Base-by-base conservation (phyloP, 2,797 vertebrate genomes). In the Manis crassicaudata region DNA sequence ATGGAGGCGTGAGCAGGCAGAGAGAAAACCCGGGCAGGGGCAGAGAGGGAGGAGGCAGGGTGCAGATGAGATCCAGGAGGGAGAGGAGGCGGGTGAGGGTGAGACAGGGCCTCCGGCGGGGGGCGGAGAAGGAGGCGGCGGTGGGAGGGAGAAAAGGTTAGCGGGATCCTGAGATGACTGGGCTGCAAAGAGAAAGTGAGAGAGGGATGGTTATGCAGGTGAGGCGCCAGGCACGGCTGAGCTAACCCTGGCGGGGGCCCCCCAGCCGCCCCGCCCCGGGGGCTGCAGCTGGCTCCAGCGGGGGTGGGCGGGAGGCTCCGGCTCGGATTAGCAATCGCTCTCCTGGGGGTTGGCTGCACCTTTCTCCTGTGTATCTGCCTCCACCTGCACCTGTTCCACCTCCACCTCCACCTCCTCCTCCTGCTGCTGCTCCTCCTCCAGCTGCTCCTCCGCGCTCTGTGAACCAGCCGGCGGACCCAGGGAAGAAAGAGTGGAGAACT, bases 341-440 rank as follows among this genome's bases (percentile, higher is more conserved):
- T 98, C 98, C 97, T 98, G 98, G 98, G 98, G 98, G 97, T 95
- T 95, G 98, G 98, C 97, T 98, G 98, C 98, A 98, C 98, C 98
- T 98, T 98, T 98, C 98, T 98, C 98, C 98, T 98, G 98, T 90
- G 98, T 70, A 97, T 98, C 97, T 95, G 97, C 98, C 98, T 97
- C 97, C 96, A 98, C 98, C 98, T 98, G 96, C 97, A 97, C 97
- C 96, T 95, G 95, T 54, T 97, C 89, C 97, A 96, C 97, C 97
- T 96, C 88, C 97, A 95, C 97, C 97, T 82, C 95, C 97, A 88
- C 95, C 97, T 96, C 90, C 96, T 98, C 92, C 97, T 97, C 95
- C 97, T 97, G 92, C 97, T 85, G 97, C 98, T 95, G 98, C 96
- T 98, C 97, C 96, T 98, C 96, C 96, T 98, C 97, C 96, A 88